Evolutionary conservation across 2,797 vertebrate genomes (phyloP).

Genomic region (Distichodus sexfasciatus): DNA sequence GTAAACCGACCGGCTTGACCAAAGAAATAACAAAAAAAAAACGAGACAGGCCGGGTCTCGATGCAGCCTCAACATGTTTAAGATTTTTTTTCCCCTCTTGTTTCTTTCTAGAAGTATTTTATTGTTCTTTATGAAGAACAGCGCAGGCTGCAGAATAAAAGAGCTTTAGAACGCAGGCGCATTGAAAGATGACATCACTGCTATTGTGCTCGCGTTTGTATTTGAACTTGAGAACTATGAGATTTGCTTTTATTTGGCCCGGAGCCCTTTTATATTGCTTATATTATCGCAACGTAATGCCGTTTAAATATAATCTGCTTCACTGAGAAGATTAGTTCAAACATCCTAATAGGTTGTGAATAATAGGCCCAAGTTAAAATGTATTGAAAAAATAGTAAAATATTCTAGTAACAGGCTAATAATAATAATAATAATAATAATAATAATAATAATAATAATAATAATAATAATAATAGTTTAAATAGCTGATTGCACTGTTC

Average conservation of each 20-base stretch:
- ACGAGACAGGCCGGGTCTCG: no score
- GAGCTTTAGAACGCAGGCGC: background rate
- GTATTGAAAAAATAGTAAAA: background rate
- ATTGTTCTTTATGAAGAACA: constrained; percentile 32
- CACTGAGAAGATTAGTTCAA: background rate
- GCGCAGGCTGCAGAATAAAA: constrained; percentile 30
- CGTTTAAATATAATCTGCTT: constrained; percentile 8
- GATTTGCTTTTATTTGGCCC: constrained; percentile 1
- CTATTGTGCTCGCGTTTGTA: constrained; percentile 50
- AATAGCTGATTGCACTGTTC: no score
- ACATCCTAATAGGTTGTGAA: background rate
- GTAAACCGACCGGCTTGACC: no score
- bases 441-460: no score
- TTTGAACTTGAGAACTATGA: constrained; percentile 65
- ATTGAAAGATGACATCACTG: constrained; percentile 56
- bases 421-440: no score
- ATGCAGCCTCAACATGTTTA: constrained; percentile 15
- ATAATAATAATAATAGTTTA: no score
- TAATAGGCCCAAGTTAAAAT: background rate
- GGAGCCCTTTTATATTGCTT: constrained; percentile 27
- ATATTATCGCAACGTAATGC: constrained; percentile 1
- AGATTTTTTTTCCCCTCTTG: constrained; percentile 2
- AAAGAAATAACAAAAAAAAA: no score
- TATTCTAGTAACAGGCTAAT: no score
- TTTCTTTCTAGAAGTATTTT: constrained; percentile 7